Evolutionary conservation across 2,888 invertebrate genomes (phyloP).

Genomic region (Linyphia triangularis): DNA sequence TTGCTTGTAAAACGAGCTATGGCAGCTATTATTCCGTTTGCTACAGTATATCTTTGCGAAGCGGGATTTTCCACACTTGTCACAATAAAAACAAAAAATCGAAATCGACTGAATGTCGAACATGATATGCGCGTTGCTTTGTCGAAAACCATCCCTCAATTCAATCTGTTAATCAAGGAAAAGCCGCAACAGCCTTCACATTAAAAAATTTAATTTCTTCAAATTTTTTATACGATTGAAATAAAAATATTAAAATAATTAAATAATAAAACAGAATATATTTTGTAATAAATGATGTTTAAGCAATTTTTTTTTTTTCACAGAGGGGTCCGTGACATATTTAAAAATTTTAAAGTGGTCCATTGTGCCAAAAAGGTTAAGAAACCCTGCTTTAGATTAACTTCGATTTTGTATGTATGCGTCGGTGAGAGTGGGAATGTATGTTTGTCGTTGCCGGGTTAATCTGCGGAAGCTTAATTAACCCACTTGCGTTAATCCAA

Average conservation of each 20-base stretch:
- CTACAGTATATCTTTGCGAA: conserved; percentile 56
- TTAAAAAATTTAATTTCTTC: too few relatives aligned
- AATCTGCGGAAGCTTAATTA: too few relatives aligned
- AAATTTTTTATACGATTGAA: too few relatives aligned
- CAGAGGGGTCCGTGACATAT: conserved; percentile 56
- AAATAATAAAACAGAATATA: too few relatives aligned
- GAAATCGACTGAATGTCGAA: conserved; percentile 49
- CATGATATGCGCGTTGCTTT: conserved; percentile 54
- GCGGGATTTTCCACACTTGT: conserved; percentile 51
- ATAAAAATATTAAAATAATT: too few relatives aligned
- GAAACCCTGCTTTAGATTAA: conserved; percentile 31
- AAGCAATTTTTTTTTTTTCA: conserved; percentile 39
- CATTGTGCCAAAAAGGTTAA: conserved; percentile 65
- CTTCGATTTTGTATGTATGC: too few relatives aligned
- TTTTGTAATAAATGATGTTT: too few relatives aligned
- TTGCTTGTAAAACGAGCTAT: conserved; percentile 57
- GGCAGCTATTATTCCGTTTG: conserved; percentile 53
- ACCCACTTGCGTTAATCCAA: too few relatives aligned
- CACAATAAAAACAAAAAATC: conserved; percentile 54
- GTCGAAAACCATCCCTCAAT: conserved; percentile 55
- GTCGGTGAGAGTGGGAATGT: too few relatives aligned
- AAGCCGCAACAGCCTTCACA: too few relatives aligned
- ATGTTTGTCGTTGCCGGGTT: too few relatives aligned
- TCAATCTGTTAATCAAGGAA: conserved; percentile 56
- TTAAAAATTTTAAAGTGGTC: conserved; percentile 59